phyloP scores from a whole-genome alignment of 2,113 vertebrate species.

The Elephas maximus region DNA sequence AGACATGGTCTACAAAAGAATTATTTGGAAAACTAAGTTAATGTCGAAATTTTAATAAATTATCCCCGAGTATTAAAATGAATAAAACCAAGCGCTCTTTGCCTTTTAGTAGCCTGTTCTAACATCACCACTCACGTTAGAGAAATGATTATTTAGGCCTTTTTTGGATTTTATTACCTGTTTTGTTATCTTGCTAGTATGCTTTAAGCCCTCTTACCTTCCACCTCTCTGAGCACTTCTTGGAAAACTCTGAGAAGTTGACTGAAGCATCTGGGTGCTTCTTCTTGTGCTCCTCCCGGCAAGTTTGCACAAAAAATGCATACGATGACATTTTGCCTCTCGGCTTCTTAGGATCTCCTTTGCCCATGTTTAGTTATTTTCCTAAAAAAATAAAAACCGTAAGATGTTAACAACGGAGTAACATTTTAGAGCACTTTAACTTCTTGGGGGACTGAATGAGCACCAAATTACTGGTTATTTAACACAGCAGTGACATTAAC shows the following conservation, averaged over 20 bases:
- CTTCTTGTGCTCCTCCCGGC: conserved; percentile 98
- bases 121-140: not conserved
- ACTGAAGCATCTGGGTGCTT: conserved; percentile 96
- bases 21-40: not conserved
- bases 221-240: conserved; percentile 98
- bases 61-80: not conserved
- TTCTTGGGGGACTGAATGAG: not conserved
- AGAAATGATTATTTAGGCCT: not conserved
- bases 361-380: conserved; percentile 94
- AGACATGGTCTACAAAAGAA: conserved; percentile 94
- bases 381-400: conserved; percentile 75
- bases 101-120: not conserved
- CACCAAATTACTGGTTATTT: not conserved
- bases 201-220: conserved; percentile 90
- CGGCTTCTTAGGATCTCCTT: too few species aligned
- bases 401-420: not conserved
- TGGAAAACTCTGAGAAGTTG: conserved; percentile 98
- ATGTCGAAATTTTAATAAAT: not conserved
- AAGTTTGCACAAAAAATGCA: conserved; percentile 98
- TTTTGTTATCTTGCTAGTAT: not conserved
- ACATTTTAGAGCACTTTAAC: not conserved
- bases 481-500: not conserved
- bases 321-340: conserved; percentile 68
- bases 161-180: not conserved
- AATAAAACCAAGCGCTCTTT: not conserved